Percentiles rank a stretch among this genome's conserved stretches.
Conservation (phyloP, 2,888 invertebrate species). For the Camptogramma bilineatum region DNA sequence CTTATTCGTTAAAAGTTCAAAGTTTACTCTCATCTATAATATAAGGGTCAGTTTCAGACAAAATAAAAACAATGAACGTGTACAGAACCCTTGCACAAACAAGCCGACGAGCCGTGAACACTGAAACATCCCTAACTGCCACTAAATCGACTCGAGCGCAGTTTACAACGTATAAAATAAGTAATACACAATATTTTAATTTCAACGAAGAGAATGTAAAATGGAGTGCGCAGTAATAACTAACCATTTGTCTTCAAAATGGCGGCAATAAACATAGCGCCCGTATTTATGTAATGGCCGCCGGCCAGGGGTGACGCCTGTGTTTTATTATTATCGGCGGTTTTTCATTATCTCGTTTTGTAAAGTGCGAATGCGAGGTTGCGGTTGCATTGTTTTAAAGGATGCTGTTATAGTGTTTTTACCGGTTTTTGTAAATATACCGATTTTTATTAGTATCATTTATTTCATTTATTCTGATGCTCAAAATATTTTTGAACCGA, state of each 20-base stretch:
- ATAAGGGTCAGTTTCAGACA: neutral
- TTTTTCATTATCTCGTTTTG: conserved; percentile 75
- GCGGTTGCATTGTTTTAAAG: conserved; percentile 40
- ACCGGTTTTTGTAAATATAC: conserved; percentile 38
- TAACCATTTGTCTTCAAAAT: conserved; percentile 86
- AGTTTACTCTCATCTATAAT: neutral
- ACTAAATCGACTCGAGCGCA: conserved; percentile 78
- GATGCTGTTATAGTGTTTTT: conserved; percentile 43
- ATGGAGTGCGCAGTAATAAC: conserved; percentile 83
- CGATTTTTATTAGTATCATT: neutral
- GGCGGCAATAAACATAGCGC: conserved; percentile 84
- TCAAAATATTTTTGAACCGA: too few species aligned
- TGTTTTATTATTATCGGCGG: conserved; percentile 77
- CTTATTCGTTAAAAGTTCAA: too few species aligned
- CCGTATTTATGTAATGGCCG: conserved; percentile 85
- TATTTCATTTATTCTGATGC: neutral
- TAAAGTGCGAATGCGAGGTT: conserved; percentile 53
- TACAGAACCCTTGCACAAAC: conserved; percentile 29
- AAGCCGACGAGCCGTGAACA: conserved; percentile 56
- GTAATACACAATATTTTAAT: conserved; percentile 85
- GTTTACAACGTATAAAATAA: conserved; percentile 76
- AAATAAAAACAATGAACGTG: conserved; percentile 10
- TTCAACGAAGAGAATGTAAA: conserved; percentile 82
- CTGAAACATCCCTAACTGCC: conserved; percentile 59
- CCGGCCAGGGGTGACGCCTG: conserved; percentile 78